These are phyloP conservation scores for Phaonia tiefii DNA, from an alignment of 2,888 invertebrate species.

Conservation along the genomic window DNA sequence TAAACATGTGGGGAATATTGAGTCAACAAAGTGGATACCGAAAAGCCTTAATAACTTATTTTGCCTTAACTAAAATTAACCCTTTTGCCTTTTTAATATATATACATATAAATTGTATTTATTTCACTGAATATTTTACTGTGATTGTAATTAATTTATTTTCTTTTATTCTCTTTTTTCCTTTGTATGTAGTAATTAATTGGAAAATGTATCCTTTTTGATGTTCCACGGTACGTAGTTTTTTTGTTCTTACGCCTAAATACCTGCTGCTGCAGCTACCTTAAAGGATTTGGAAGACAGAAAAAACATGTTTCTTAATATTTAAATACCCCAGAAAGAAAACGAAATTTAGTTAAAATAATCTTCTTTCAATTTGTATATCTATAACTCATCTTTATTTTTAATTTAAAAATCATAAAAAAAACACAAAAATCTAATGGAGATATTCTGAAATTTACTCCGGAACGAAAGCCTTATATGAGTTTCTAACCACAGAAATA, in stretches of 20 bases:
- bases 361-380: conserved; percentile 28
- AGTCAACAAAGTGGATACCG: conserved; percentile 34
- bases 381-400: neutral
- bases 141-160: conserved; percentile 53
- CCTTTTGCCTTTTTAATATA: conserved; percentile 36
- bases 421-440: too few relatives aligned
- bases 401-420: too few relatives aligned
- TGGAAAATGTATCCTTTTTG: conserved; percentile 78
- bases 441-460: too few relatives aligned
- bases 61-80: conserved; percentile 37
- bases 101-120: conserved; percentile 17
- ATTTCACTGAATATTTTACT: conserved; percentile 39
- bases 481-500: too few relatives aligned
- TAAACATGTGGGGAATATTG: conserved; percentile 57
- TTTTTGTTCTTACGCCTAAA: conserved; percentile 35
- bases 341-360: conserved; percentile 52
- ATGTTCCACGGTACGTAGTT: conserved; percentile 65
- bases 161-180: conserved; percentile 54
- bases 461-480: too few relatives aligned
- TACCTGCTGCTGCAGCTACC: conserved; percentile 41
- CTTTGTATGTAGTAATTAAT: conserved; percentile 76
- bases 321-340: conserved; percentile 4
- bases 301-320: conserved; percentile 31
- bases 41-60: neutral
- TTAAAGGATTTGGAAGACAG: conserved; percentile 42